phyloP scores from a whole-genome alignment of 1,140 invertebrate genomes.

The Bombus fervidus region DNA sequence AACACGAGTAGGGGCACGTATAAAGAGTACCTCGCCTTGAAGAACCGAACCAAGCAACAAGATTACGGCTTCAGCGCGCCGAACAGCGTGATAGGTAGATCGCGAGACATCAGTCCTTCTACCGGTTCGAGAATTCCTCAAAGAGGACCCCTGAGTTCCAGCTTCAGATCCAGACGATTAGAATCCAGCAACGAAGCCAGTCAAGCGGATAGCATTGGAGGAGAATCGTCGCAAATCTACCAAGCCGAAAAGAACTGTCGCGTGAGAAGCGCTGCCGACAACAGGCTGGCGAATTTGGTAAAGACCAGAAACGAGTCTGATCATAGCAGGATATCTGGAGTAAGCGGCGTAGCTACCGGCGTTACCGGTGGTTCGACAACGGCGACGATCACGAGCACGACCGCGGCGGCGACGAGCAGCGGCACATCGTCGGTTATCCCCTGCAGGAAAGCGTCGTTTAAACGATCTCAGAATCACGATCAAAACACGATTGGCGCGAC shows the following conservation, averaged over 20 bases:
- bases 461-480: slow-evolving; percentile 60
- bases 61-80: slow-evolving; percentile 64
- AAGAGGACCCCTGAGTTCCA: slow-evolving; percentile 56
- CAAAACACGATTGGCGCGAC: slow-evolving; percentile 36
- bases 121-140: slow-evolving; percentile 64
- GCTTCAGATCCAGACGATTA: slow-evolving; percentile 51
- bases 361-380: not conserved
- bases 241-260: slow-evolving; percentile 34
- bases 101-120: slow-evolving; percentile 59
- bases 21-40: slow-evolving; percentile 69
- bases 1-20: slow-evolving; percentile 65
- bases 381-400: not conserved
- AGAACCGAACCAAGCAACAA: slow-evolving; percentile 60
- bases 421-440: slow-evolving; percentile 48
- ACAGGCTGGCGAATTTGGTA: slow-evolving; percentile 43
- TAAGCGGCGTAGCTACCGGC: slow-evolving; percentile 11
- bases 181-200: slow-evolving; percentile 35
- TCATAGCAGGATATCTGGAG: slow-evolving; percentile 33
- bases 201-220: not conserved
- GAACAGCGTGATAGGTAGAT: not conserved
- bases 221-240: not conserved
- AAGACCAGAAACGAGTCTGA: slow-evolving; percentile 61
- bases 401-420: not conserved
- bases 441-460: slow-evolving; percentile 63
- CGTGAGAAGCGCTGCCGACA: slow-evolving; percentile 13